Base-by-base conservation (phyloP, 2,888 invertebrate species). In the Drosophila quinaria region DNA sequence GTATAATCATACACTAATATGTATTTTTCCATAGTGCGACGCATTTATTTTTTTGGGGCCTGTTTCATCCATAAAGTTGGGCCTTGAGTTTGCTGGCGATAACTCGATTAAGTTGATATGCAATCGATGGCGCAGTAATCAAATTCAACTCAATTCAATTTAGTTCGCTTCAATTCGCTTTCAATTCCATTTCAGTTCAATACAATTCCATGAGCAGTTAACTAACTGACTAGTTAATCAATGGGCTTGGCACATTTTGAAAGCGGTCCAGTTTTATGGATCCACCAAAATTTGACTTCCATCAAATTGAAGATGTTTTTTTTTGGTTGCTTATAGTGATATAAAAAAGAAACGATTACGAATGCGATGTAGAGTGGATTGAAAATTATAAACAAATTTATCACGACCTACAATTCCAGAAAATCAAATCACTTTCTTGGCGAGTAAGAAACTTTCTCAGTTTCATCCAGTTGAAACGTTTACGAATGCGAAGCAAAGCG, bases 61-160 rank as follows among this genome's bases (percentile, higher is more conserved):
- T 44, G 56, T 70, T 66, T 61, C 55, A 29, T 66, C 66, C 61
- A 70, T 61, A 69, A 61, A 52, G 60, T 62, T 49, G 49, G 74
- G 77, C 77, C 87, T 81, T 77, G 70, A 79, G 60, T 67, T 67
- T 37, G 55, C 47, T 56, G 59, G 76, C 74, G 77, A 82, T 80
- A 82, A 82, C 76, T 80, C 50, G 75, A 65, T 72, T 22, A 35
- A 8, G 8, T 10, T 42, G 74, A 81, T 81, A 80, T 74, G 82
- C 64, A 69, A 74, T 81, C 74, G 70, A 74, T 70, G 66, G 79
- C 75, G 78, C 69, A 75, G 67, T 69, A 56, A 60, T 41, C 51
- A 74, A 59, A 67, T n/a, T 44, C 31, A 35, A 50, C 39, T 50
- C 19, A 55, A 42, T 3, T 13, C 42, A 19, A 22, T 10, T 35